These are phyloP conservation scores for Henricia sp. DNA, from an alignment of 53 echinoderm and acorn worm genomes.

Conservation along the genomic window DNA sequence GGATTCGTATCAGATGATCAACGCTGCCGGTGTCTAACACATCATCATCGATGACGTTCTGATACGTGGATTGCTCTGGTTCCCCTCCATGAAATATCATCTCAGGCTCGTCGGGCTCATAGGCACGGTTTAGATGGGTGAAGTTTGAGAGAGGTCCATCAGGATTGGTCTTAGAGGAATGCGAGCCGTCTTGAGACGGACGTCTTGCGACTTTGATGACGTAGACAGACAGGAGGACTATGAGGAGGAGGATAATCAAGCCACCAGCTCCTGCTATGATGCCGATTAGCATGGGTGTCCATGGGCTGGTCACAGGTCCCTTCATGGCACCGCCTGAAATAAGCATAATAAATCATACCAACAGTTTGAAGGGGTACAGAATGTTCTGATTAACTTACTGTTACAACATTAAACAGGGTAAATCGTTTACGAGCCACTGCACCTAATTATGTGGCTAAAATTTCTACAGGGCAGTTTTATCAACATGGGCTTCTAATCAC, in stretches of 20 bases:
- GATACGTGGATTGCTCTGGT: slow-evolving; percentile 3
- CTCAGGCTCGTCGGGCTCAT: slow-evolving; percentile 38
- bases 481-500: too few species aligned
- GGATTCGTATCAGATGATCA: slow-evolving; percentile 55
- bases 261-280: slow-evolving; percentile 57
- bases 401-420: too few species aligned
- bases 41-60: slow-evolving; percentile 30
- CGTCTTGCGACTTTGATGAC: not conserved
- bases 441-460: too few species aligned
- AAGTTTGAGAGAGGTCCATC: slow-evolving; percentile 60
- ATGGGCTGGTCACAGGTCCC: not conserved
- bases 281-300: slow-evolving; percentile 59
- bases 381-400: not conserved
- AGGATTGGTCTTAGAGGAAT: not conserved
- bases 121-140: slow-evolving; percentile 71
- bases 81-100: slow-evolving; percentile 45
- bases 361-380: not conserved
- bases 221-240: slow-evolving; percentile 28
- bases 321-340: not conserved
- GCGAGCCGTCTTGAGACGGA: not conserved
- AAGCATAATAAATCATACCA: not conserved
- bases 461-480: too few species aligned
- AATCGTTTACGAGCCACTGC: too few species aligned
- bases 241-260: slow-evolving; percentile 38
- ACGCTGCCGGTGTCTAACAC: slow-evolving; percentile 13